Evolutionary conservation across 2,888 invertebrate species (phyloP).

Genomic region (Orthosia gothica): DNA sequence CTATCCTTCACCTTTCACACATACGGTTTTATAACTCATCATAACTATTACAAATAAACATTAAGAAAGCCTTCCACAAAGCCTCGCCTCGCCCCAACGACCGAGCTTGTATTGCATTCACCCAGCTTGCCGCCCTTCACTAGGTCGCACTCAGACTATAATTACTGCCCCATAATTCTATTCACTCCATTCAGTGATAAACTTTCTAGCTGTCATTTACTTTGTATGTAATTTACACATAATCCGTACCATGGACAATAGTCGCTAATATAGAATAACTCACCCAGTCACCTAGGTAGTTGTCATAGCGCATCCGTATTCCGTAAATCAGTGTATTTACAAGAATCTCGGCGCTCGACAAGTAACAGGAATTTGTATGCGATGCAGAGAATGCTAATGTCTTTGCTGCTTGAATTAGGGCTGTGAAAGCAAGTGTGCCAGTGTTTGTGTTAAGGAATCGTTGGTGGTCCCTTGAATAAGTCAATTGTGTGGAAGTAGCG

Average conservation of each 20-base stretch:
- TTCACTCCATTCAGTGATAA: constrained; percentile 26
- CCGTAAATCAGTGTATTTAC: constrained; percentile 75
- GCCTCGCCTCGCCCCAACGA: no score
- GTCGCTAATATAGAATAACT: constrained; percentile 19
- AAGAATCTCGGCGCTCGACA: constrained; percentile 72
- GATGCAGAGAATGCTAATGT: constrained; percentile 78
- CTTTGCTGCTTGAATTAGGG: constrained; percentile 74
- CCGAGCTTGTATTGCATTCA: neutral
- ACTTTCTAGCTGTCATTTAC: constrained; percentile 47
- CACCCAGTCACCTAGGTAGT: constrained; percentile 11
- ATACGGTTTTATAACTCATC: no score
- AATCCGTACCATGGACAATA: constrained; percentile 50
- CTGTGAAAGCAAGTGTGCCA: constrained; percentile 43
- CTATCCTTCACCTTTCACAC: no score
- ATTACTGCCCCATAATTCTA: constrained; percentile 19
- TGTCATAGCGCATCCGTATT: constrained; percentile 66
- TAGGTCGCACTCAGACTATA: neutral
- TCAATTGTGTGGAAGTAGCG: neutral
- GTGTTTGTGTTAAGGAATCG: constrained; percentile 24
- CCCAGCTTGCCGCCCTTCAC: neutral
- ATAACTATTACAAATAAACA: no score
- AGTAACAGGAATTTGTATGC: constrained; percentile 78
- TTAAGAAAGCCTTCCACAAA: no score
- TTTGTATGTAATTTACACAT: constrained; percentile 56
- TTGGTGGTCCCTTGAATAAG: constrained; percentile 48